phyloP scores from a whole-genome alignment of 2,888 invertebrate species.

The Rhagium mordax region DNA sequence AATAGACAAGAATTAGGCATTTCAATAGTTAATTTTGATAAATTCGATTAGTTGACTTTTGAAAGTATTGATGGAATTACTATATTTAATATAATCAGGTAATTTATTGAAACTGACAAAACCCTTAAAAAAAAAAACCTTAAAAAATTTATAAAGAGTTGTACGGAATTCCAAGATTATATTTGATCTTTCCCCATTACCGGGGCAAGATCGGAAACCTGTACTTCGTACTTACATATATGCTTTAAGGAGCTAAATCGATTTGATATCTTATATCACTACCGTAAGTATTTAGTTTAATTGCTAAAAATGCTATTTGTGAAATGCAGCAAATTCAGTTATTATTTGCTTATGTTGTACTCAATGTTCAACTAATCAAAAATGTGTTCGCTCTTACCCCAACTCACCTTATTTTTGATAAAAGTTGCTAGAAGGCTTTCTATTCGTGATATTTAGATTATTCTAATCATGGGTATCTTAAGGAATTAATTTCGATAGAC shows the following conservation, averaged over 20 bases:
- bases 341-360: neutral
- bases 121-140: too few species aligned
- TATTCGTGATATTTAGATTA: too few species aligned
- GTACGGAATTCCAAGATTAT: neutral
- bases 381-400: neutral
- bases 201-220: neutral
- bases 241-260: neutral
- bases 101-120: too few species aligned
- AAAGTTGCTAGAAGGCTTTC: too few species aligned
- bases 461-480: too few species aligned
- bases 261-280: neutral
- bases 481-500: too few species aligned
- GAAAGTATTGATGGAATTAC: too few species aligned
- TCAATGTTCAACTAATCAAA: neutral
- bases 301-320: neutral
- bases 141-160: neutral
- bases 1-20: too few species aligned
- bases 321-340: neutral
- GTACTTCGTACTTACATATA: neutral
- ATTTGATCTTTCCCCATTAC: neutral
- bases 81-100: too few species aligned
- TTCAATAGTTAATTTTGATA: too few species aligned
- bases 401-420: neutral
- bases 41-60: too few species aligned
- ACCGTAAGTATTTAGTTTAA: neutral